phyloP scores from a whole-genome alignment of 2,888 invertebrate genomes.

The Hololepta plana region DNA sequence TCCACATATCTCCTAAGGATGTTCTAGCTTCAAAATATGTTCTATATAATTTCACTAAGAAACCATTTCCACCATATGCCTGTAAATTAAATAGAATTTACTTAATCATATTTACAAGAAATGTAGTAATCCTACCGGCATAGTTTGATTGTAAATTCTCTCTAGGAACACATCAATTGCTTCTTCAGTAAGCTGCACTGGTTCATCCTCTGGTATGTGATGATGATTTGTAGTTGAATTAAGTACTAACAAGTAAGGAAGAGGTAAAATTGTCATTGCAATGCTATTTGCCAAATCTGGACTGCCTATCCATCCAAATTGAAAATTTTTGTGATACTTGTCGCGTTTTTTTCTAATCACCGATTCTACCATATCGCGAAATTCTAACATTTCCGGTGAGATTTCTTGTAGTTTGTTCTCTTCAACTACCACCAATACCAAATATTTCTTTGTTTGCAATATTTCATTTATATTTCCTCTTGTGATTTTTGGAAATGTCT shows the following conservation, averaged over 20 bases:
- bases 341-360: conserved; percentile 47
- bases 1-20: conserved; percentile 72
- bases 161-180: conserved; percentile 59
- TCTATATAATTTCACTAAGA: conserved; percentile 58
- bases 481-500: conserved; percentile 75
- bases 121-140: conserved; percentile 42
- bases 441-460: conserved; percentile 65
- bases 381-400: conserved; percentile 57
- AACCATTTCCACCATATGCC: conserved; percentile 73
- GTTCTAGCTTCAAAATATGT: conserved; percentile 70
- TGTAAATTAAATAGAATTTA: conserved; percentile 22
- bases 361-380: conserved; percentile 64
- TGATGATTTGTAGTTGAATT: conserved; percentile 87
- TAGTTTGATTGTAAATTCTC: conserved; percentile 57
- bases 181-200: conserved; percentile 62
- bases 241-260: conserved; percentile 77
- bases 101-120: too few species aligned
- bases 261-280: conserved; percentile 66
- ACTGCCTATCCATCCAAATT: conserved; percentile 91
- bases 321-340: conserved; percentile 53
- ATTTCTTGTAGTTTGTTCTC: conserved; percentile 74
- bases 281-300: conserved; percentile 85
- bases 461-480: conserved; percentile 68
- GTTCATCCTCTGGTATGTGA: conserved; percentile 75
- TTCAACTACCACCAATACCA: conserved; percentile 75